Evolutionary conservation across 2,113 vertebrate species (phyloP).

Genomic region (Laticauda colubrina): DNA sequence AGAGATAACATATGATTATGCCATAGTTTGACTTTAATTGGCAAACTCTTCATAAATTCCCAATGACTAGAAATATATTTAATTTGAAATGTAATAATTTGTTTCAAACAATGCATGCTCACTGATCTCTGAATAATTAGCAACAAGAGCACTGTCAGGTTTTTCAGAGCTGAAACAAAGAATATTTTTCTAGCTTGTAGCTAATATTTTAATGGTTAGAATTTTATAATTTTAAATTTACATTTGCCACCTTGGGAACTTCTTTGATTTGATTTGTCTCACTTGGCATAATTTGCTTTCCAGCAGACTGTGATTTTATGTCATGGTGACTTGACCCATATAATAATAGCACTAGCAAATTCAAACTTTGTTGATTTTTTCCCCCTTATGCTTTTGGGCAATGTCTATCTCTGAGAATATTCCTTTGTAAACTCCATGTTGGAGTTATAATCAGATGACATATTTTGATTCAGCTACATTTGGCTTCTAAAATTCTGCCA

Average conservation of each 20-base stretch:
- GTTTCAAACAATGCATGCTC: not conserved
- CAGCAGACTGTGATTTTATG: conserved; percentile 8
- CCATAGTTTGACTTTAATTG: not conserved
- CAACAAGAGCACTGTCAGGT: not conserved
- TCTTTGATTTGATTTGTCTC: conserved; percentile 14
- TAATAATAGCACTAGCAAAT: conserved; percentile 1
- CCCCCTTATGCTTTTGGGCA: not conserved
- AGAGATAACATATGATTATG: not conserved
- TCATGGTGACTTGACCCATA: conserved; percentile 6
- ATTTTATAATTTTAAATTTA: conserved; percentile 13
- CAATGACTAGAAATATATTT: conserved; percentile 13
- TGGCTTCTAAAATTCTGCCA: not conserved
- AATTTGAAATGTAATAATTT: conserved; percentile 9
- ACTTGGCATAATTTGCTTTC: conserved; percentile 13
- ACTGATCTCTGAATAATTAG: rapidly evolving
- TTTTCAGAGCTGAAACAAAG: conserved; percentile 1
- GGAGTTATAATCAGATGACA: not conserved
- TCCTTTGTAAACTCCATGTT: not conserved
- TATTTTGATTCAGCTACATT: not conserved
- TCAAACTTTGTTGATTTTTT: not conserved
- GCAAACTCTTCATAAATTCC: not conserved
- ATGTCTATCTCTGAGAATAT: not conserved
- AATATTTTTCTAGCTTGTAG: not conserved
- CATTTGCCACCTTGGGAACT: not conserved
- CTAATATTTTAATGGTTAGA: not conserved